Evolutionary conservation across 2,113 vertebrate genomes (phyloP).

Genomic region (Albula glossodonta): DNA sequence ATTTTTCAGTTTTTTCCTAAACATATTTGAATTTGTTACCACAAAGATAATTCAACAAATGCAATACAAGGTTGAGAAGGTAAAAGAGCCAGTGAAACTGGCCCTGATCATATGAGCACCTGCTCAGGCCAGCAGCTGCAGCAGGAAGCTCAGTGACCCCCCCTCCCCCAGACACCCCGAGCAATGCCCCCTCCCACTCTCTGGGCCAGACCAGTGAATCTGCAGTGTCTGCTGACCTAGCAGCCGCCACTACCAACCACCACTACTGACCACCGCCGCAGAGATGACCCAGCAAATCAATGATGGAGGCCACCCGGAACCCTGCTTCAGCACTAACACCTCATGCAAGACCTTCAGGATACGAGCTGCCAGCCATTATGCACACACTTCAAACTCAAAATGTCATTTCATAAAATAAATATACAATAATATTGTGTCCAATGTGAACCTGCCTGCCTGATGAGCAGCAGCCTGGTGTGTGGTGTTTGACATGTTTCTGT

Average conservation of each 20-base stretch:
- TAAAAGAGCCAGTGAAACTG: neutral
- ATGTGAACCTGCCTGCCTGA: no score
- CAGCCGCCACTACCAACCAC: slow-evolving; percentile 10
- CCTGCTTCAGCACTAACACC: neutral
- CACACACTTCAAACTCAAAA: neutral
- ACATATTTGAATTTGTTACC: neutral
- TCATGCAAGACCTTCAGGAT: no score
- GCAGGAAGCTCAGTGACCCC: no score
- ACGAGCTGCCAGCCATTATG: neutral
- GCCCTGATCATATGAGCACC: neutral
- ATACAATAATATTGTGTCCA: no score
- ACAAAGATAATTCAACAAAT: neutral
- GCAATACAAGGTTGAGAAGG: neutral
- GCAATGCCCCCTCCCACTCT: no score
- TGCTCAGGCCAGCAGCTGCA: no score
- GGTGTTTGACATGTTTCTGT: no score
- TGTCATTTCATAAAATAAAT: no score
- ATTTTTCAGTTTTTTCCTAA: neutral
- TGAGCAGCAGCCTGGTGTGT: no score
- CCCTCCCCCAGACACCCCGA: no score
- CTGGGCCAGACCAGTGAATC: no score
- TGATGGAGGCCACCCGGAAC: neutral
- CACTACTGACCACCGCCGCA: slow-evolving; percentile 20
- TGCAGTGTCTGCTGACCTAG: neutral
- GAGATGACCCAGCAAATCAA: neutral